These are phyloP conservation scores for Paedocypris micromegethes DNA, from an alignment of 2,797 vertebrate species.

Conservation along the genomic window DNA sequence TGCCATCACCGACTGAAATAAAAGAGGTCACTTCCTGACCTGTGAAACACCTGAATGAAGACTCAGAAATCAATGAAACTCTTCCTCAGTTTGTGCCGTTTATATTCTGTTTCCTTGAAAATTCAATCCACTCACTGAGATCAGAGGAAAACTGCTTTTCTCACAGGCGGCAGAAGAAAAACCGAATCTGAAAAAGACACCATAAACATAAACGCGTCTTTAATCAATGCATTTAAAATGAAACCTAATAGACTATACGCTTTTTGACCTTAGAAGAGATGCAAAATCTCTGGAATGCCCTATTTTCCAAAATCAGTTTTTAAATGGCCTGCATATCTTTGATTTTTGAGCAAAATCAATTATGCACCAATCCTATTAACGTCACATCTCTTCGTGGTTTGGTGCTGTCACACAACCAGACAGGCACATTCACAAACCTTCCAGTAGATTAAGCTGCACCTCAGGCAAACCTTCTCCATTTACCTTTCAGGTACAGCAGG, in stretches of 20 bases:
- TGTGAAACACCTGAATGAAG: constrained; percentile 38
- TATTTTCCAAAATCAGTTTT: no score
- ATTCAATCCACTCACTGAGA: constrained; percentile 18
- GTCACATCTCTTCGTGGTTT: constrained; percentile 4
- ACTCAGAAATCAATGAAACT: constrained; percentile 43
- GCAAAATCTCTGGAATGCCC: no score
- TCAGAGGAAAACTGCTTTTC: constrained; percentile 1
- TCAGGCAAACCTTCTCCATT: constrained; percentile 10
- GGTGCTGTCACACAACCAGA: constrained; percentile 12
- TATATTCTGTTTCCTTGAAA: constrained; percentile 24
- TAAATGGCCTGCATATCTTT: neutral
- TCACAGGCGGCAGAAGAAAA: constrained; percentile 1
- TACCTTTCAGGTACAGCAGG: constrained; percentile 22
- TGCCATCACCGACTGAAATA: constrained; percentile 38
- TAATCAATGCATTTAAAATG: no score
- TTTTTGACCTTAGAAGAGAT: no score
- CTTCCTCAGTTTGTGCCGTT: constrained; percentile 8
- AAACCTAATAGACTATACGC: no score
- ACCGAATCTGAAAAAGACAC: constrained; percentile 4
- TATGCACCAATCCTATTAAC: constrained; percentile 7
- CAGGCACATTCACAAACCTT: constrained; percentile 8
- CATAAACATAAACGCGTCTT: neutral
- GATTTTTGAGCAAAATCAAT: constrained; percentile 1
- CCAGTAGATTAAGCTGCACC: constrained; percentile 14
- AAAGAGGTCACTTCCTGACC: constrained; percentile 37